Conservation (phyloP, 2,888 invertebrate species). For the Drosophila mimica region DNA sequence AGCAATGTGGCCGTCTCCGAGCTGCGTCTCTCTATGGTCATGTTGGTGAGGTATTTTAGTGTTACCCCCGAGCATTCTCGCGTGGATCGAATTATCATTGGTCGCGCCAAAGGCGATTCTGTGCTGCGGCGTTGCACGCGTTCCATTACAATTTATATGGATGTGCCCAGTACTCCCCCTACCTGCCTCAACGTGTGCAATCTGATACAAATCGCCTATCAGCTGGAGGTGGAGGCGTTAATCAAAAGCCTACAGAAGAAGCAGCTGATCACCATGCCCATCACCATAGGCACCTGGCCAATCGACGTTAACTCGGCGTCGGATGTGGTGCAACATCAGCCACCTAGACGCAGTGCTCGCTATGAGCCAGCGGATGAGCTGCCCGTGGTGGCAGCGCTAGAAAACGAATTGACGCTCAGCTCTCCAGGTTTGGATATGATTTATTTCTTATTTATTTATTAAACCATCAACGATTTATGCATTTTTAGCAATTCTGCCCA, state of each 20-base stretch:
- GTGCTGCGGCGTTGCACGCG: slow-evolving; percentile 71
- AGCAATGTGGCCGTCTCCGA: slow-evolving; percentile 84
- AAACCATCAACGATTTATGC: not conserved
- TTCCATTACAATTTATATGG: slow-evolving; percentile 69
- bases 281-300: slow-evolving; percentile 84
- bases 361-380: slow-evolving; percentile 60
- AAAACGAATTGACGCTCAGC: slow-evolving; percentile 29
- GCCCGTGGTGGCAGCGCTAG: slow-evolving; percentile 56
- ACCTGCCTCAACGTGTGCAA: slow-evolving; percentile 77
- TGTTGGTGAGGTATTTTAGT: slow-evolving; percentile 79
- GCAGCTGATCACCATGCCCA: slow-evolving; percentile 80
- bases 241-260: slow-evolving; percentile 72
- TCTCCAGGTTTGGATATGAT: slow-evolving; percentile 32
- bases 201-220: slow-evolving; percentile 82
- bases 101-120: slow-evolving; percentile 67
- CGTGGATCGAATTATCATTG: slow-evolving; percentile 76
- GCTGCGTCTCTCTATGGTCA: slow-evolving; percentile 72
- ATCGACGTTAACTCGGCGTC: slow-evolving; percentile 42
- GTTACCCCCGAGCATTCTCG: slow-evolving; percentile 59
- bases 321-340: slow-evolving; percentile 62
- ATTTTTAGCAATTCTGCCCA: slow-evolving; percentile 72
- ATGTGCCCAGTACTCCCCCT: slow-evolving; percentile 83
- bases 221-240: slow-evolving; percentile 78
- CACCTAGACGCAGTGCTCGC: slow-evolving; percentile 64
- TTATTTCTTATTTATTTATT: not conserved